Percentiles rank a stretch among this genome's conserved stretches.
phyloP scores from a whole-genome alignment of 2,888 invertebrate genomes.

The Cheilosia soror region DNA sequence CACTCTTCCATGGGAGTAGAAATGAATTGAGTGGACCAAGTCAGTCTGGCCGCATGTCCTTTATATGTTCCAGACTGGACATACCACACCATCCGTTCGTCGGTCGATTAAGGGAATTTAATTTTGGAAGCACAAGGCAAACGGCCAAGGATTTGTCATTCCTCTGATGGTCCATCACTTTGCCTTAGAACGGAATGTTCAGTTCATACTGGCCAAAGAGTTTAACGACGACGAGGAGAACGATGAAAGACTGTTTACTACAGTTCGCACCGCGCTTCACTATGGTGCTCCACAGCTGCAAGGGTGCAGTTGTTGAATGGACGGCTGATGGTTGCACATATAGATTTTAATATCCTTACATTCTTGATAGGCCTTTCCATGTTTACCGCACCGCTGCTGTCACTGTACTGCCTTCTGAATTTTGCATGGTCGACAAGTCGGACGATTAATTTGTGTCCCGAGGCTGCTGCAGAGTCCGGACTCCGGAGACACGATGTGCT shows the following conservation, averaged over 20 bases:
- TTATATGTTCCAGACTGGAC: slow-evolving; percentile 38
- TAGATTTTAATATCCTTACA: slow-evolving; percentile 38
- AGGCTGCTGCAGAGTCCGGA: background rate
- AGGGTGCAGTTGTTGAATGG: background rate
- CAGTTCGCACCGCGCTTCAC: background rate
- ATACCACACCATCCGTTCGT: slow-evolving; percentile 26
- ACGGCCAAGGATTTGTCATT: slow-evolving; percentile 27
- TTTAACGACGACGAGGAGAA: slow-evolving; percentile 23
- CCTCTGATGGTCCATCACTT: background rate
- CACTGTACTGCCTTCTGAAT: slow-evolving; percentile 7
- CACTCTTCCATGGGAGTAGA: slow-evolving; percentile 25
- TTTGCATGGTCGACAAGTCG: slow-evolving; percentile 36
- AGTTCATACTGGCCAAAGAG: slow-evolving; percentile 21
- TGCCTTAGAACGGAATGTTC: slow-evolving; percentile 12
- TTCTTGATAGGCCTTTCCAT: slow-evolving; percentile 21
- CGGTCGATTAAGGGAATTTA: slow-evolving; percentile 57
- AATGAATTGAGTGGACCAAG: slow-evolving; percentile 55
- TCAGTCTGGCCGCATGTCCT: slow-evolving; percentile 30
- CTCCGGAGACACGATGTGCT: background rate
- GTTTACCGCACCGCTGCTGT: slow-evolving; percentile 2
- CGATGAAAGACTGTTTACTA: slow-evolving; percentile 39
- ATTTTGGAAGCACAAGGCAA: slow-evolving; percentile 48
- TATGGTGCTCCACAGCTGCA: background rate
- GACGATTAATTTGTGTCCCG: slow-evolving; percentile 53
- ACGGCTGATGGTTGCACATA: slow-evolving; percentile 21